phyloP scores from a whole-genome alignment of 1,140 invertebrate genomes.

The Manduca sexta region DNA sequence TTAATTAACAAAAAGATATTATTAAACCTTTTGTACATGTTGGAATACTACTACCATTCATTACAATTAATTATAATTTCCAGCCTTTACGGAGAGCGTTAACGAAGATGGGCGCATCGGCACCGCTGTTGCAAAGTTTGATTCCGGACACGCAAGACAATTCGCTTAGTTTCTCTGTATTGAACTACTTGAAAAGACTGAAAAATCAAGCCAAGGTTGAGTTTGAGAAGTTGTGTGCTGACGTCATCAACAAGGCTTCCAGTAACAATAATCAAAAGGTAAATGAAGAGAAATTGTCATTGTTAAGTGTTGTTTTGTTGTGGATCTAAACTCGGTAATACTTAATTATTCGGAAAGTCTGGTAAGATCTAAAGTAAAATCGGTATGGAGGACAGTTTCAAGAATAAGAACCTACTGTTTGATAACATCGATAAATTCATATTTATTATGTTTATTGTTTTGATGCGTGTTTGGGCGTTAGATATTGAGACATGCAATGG shows the following conservation, averaged over 20 bases:
- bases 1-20: too few species aligned
- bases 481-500: too few species aligned
- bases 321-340: too few species aligned
- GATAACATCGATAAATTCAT: too few species aligned
- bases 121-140: slow-evolving; percentile 85
- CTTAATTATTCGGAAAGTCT: too few species aligned
- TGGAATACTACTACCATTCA: not conserved
- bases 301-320: too few species aligned
- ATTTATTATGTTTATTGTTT: too few species aligned
- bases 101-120: slow-evolving; percentile 90
- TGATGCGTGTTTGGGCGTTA: too few species aligned
- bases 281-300: slow-evolving; percentile 1
- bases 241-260: slow-evolving; percentile 67
- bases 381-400: too few species aligned
- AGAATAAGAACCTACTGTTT: too few species aligned
- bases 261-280: slow-evolving; percentile 63
- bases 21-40: too few species aligned
- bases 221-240: slow-evolving; percentile 90
- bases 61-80: slow-evolving; percentile 30
- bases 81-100: slow-evolving; percentile 92
- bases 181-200: slow-evolving; percentile 95
- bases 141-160: slow-evolving; percentile 95
- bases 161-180: slow-evolving; percentile 92
- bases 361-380: too few species aligned
- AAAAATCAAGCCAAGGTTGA: slow-evolving; percentile 97